These are phyloP conservation scores for Notamacropus eugenii DNA, from an alignment of 2,797 vertebrate genomes.

Conservation along the genomic window DNA sequence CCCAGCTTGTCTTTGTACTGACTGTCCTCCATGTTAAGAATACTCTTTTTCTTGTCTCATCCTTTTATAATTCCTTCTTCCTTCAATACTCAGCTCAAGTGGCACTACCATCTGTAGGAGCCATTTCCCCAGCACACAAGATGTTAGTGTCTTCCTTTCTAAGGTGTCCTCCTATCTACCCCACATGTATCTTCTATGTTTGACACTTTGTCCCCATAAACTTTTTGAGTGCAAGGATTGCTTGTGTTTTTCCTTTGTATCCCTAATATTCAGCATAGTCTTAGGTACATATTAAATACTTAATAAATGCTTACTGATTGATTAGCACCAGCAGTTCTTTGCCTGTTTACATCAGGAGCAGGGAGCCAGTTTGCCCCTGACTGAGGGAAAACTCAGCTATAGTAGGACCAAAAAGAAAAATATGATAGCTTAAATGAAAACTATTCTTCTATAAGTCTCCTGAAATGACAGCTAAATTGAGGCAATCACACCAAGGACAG, in stretches of 20 bases:
- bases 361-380: neutral
- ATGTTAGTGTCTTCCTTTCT: neutral
- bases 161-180: neutral
- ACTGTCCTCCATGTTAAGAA: neutral
- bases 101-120: neutral
- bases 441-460: neutral
- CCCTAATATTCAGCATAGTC: neutral
- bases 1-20: neutral
- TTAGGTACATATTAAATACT: neutral
- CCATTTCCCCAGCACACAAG: neutral
- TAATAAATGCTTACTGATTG: neutral
- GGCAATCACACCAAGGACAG: neutral
- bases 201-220: neutral
- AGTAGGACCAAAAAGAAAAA: neutral
- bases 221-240: neutral
- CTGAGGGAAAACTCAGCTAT: neutral
- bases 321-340: neutral
- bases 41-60: neutral
- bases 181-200: neutral
- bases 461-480: neutral
- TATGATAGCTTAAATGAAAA: neutral
- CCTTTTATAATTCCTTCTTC: neutral
- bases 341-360: neutral
- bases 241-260: neutral
- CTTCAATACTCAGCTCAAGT: neutral